Evolutionary conservation across 2,113 vertebrate species (phyloP), one percentile per base, ranked within the genome.

Genomic region (Pycnonotus jocosus): DNA sequence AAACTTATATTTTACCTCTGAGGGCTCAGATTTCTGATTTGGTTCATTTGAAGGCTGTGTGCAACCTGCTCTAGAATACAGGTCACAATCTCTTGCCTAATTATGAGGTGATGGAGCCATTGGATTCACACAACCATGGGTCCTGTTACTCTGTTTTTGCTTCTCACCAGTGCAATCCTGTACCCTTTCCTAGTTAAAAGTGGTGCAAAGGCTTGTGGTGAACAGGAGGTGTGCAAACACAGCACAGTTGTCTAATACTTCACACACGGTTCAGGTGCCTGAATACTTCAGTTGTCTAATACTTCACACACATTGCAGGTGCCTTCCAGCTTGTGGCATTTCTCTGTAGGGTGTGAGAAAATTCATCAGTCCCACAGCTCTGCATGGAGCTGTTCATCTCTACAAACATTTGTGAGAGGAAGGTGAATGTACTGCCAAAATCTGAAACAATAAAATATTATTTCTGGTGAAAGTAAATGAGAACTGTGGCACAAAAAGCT

Each of bases 231-330:
- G 40, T 37, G 40, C 28, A 90, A 71, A 20, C 38, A 15, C 31
- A 53, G 40, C 10, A 15, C 2, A 3, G 0, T 12, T 72, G 24
- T 80, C 12, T 19, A 1, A 8, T 7, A 7, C 18, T 15, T 7
- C 14, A 8, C 9, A 3, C 9, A 1, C 5, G 53, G 33, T 6
- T 30, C 54, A 53, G n/a, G n/a, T n/a, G n/a, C n/a, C n/a, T n/a
- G n/a, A n/a, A n/a, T n/a, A n/a, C n/a, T n/a, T n/a, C 2, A 3
- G 0, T 12, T 72, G 24, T 80, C 12, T 19, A 1, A 8, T 7
- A 7, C 18, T 15, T 7, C 14, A 8, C 9, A 3, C 9, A 7
- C 13, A 5, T 6, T 47, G 51, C 31, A 65, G 48, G 20, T 44
- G 9, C 20, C 56, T 70, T 33, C 22, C 71, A 76, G 1, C 8